Conservation (phyloP, 2,797 vertebrate genomes). For the Australoheros facetus region DNA sequence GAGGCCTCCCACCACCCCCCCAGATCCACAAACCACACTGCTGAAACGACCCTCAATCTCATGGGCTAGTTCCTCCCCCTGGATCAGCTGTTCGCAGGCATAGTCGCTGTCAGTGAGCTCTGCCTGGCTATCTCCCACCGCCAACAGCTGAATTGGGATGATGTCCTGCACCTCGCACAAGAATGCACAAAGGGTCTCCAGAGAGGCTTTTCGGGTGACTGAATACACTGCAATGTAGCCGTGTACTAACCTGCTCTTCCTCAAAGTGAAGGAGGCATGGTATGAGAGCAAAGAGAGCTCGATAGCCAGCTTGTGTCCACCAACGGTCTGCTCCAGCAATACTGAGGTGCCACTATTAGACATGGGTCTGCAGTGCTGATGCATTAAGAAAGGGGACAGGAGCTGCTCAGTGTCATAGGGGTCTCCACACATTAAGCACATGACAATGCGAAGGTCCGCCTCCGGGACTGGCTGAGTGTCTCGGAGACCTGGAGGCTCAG, state of each 20-base stretch:
- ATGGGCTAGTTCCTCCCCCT: constrained; percentile 94
- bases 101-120: constrained; percentile 87
- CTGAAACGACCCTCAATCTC: constrained; percentile 93
- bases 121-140: constrained; percentile 85
- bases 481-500: constrained; percentile 83
- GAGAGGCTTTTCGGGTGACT: constrained; percentile 88
- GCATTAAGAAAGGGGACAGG: constrained; percentile 88
- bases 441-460: constrained; percentile 89
- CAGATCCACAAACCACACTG: constrained; percentile 83
- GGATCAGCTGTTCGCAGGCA: constrained; percentile 88
- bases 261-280: constrained; percentile 91
- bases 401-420: constrained; percentile 89
- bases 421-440: constrained; percentile 97
- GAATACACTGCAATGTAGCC: constrained; percentile 96
- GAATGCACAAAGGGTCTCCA: constrained; percentile 95
- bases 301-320: constrained; percentile 85
- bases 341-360: constrained; percentile 85
- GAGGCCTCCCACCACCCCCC: constrained; percentile 83
- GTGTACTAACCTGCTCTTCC: constrained; percentile 93
- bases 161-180: constrained; percentile 97
- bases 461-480: constrained; percentile 86
- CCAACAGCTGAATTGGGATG: constrained; percentile 93
- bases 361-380: constrained; percentile 87
- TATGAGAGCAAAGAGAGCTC: constrained; percentile 93
- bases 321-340: constrained; percentile 86